A percentile compares a stretch with the other conserved stretches of the same genome.
These are phyloP conservation scores for Atherinomorus stipes DNA, from an alignment of 2,113 vertebrate genomes.

Conservation along the genomic window DNA sequence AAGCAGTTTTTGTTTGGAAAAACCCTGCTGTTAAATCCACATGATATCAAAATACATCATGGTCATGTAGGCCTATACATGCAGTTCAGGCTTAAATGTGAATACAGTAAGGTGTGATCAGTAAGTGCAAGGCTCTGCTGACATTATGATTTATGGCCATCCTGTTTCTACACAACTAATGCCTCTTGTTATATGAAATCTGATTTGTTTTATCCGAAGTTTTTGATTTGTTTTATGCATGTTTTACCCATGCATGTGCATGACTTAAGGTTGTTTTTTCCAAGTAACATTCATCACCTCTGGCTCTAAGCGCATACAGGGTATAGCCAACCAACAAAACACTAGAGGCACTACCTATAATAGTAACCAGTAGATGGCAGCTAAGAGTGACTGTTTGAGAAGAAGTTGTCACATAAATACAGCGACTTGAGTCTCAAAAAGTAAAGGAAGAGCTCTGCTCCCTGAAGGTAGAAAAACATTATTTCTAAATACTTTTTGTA, in stretches of 20 bases:
- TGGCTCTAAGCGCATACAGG: neutral
- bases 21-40: no score
- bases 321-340: neutral
- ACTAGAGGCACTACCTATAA: neutral
- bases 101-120: neutral
- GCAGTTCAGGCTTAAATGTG: no score
- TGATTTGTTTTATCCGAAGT: neutral
- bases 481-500: neutral
- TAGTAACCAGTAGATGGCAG: slow-evolving; percentile 68
- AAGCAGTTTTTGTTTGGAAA: no score
- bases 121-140: slow-evolving; percentile 6
- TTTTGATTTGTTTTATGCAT: neutral
- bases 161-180: neutral
- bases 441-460: neutral
- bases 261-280: neutral
- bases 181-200: neutral
- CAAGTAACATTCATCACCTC: neutral
- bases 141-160: slow-evolving; percentile 1
- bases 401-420: neutral
- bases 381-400: slow-evolving; percentile 47
- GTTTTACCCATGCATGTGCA: neutral
- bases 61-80: no score
- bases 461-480: neutral
- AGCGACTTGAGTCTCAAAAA: neutral
- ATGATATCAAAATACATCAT: no score